Base-by-base conservation (phyloP, 1,140 invertebrate species). In the Liolophura sinensis region DNA sequence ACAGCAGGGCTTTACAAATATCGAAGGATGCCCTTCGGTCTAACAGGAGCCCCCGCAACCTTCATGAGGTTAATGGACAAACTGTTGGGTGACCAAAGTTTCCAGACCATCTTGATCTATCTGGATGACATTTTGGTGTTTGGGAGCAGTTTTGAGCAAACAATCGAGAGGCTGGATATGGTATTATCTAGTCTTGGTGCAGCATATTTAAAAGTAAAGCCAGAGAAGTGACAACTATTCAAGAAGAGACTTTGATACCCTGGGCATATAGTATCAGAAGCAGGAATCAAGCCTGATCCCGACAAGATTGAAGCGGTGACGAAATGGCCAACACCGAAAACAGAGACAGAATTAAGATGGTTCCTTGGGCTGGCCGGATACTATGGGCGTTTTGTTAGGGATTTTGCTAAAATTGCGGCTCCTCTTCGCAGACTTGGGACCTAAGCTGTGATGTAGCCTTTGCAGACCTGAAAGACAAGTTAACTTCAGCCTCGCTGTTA, bases 321-420 rank as follows among this genome's bases (percentile, higher is more conserved):
- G 24, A 64, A 69, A 9, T 78, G 67, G 65, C 71, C 76, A 24
- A 27, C 31, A n/a, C 69, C 72, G 18, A 76, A 63, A 55, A 80
- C 68, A 57, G 62, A 75, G 6, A 78, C 79, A 51, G 77, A 85
- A 46, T 47, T 87, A 0, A 65, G 82, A 54, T 40, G 73, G n/a
- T 87, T 88, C 69, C 27, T 87, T 1, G 86, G 87, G 6, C 66
- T 87, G 18, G 59, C 77, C 49, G 75, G 78, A 52, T 86, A 82
- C 67, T 81, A 81, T 65, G 51, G 79, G 4, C 72, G 75, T 61
- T 86, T 84, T 71, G 72, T 86, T 22, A 78, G 68, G 20, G 56
- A 50, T 22, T 69, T 68, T 69, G 68, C 84, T 18, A 64, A 76
- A 67, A 52, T 78, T 14, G 81, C 81, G 9, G 69, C 67, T 50